Evolutionary conservation across 1,140 invertebrate species (phyloP).

Genomic region (Yoshiicerus persimilis): DNA sequence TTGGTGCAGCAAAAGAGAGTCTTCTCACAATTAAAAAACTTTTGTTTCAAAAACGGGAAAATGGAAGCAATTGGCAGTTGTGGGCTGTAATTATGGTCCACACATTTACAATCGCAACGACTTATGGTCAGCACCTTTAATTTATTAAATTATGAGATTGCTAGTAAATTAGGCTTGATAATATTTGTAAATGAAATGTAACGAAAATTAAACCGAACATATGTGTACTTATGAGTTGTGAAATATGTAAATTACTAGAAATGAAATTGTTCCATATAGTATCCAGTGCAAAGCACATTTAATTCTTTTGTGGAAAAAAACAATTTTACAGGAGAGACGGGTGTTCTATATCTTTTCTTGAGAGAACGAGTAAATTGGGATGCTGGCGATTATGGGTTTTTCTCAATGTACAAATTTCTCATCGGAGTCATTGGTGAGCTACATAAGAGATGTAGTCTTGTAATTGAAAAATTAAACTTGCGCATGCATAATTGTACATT

Average conservation of each 20-base stretch:
- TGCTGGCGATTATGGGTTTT: constrained; percentile 37
- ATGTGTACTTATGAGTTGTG: neutral
- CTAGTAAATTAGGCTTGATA: neutral
- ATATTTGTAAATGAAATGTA: neutral
- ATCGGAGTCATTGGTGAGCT: neutral
- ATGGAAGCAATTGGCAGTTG: constrained; percentile 8
- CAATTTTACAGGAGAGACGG: constrained; percentile 25
- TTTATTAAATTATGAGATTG: neutral
- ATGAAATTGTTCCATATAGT: too few species aligned
- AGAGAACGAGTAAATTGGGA: constrained; percentile 30
- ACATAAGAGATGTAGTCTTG: too few species aligned
- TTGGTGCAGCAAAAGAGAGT: neutral
- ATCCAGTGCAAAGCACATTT: neutral
- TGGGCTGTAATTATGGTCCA: constrained; percentile 32
- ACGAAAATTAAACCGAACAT: neutral
- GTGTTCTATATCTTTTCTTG: constrained; percentile 28
- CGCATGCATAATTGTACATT: too few species aligned
- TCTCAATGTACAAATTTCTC: constrained; percentile 26
- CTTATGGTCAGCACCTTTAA: constrained; percentile 33
- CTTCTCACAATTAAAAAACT: constrained; percentile 23
- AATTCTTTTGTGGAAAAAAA: neutral
- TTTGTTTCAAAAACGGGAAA: constrained; percentile 35
- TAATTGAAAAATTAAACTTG: too few species aligned
- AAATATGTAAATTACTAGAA: too few species aligned
- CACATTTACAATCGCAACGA: constrained; percentile 41